Percentiles rank a stretch among this genome's conserved stretches.
Evolutionary conservation across 1,140 invertebrate species (phyloP).

Genomic region (Bombus waltoni): DNA sequence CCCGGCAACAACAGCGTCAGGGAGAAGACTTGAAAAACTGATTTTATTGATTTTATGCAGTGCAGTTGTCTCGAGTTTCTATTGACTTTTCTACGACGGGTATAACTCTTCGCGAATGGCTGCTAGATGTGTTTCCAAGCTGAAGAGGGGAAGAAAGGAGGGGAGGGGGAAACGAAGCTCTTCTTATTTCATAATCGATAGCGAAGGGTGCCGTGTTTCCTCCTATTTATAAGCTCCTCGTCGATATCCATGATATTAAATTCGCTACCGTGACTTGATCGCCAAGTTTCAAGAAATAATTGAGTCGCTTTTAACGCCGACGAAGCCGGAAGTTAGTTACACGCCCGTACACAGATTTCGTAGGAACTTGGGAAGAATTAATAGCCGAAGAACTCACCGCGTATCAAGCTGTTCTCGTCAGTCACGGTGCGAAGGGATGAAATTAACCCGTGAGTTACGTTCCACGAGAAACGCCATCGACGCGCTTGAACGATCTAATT

Average conservation of each 20-base stretch:
- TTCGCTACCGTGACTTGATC: not conserved
- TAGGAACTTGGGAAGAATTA: not conserved
- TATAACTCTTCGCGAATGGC: constrained; percentile 12
- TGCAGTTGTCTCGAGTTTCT: constrained; percentile 30
- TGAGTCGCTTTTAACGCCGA: constrained; percentile 15
- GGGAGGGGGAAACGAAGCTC: constrained; percentile 35
- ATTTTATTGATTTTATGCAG: constrained; percentile 34
- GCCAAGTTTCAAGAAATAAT: constrained; percentile 10
- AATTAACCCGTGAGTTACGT: not conserved
- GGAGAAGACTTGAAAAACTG: constrained; percentile 5
- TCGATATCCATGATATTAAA: constrained; percentile 47
- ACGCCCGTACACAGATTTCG: not conserved
- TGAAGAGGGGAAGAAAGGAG: not conserved
- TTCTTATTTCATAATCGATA: constrained; percentile 53
- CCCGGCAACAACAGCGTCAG: not conserved
- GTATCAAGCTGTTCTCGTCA: not conserved
- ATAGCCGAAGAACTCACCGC: too few species aligned
- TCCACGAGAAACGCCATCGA: not conserved
- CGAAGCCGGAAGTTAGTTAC: not conserved
- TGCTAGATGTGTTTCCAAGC: constrained; percentile 19
- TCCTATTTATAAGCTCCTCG: constrained; percentile 40
- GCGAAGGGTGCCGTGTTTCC: constrained; percentile 6
- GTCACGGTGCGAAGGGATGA: not conserved
- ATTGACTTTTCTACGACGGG: constrained; percentile 28
- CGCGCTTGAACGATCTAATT: not conserved